Base-by-base conservation (phyloP, 2,113 vertebrate species). In the Oryzias celebensis region DNA sequence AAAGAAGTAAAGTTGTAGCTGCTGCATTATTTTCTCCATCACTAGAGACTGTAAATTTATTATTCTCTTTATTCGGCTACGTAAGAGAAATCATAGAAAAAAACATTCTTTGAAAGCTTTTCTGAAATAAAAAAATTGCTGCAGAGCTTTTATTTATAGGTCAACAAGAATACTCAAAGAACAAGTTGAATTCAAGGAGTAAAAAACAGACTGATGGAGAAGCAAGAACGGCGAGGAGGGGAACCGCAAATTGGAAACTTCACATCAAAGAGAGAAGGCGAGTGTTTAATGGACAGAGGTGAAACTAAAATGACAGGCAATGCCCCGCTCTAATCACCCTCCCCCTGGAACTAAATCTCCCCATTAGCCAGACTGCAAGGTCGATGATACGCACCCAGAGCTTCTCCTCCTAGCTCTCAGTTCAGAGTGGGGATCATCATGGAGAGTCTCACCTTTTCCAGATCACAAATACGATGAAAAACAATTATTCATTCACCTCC, bases 31-130 rank as follows among this genome's bases (percentile, higher is more conserved):
- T 36, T 36, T 36, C 36, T 68, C 57, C 14, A 15, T 89, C 90
- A 72, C 86, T 76, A 84, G 75, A 91, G 84, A 90, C 89, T 89
- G 82, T 88, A 82, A 90, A 89, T 77, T 69, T 78, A 58, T 75
- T 50, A 53, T 82, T 78, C 63, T 63, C 75, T 82, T 36, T 58
- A 64, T 26, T 31, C 16, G 20, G 61, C 60, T 67, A 64, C 58
- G 68, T 76, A 68, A 74, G 65, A 54, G 66, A 76, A 57, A 51
- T 18, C 22, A 5, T 52, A 22, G 50, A 57, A 64, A 68, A 48
- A 56, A 1, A 4, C 13, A 20, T 64, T 2, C 20, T 63, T 57
- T 4, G 49, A 20, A 53, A 3, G 56, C 10, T 54, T 7, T 46
- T 64, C 7, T 47, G 58, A 16, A 69, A 20, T 20, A 20, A 24